Conservation (phyloP, 2,797 vertebrate species). For the Phoeniculus purpureus region DNA sequence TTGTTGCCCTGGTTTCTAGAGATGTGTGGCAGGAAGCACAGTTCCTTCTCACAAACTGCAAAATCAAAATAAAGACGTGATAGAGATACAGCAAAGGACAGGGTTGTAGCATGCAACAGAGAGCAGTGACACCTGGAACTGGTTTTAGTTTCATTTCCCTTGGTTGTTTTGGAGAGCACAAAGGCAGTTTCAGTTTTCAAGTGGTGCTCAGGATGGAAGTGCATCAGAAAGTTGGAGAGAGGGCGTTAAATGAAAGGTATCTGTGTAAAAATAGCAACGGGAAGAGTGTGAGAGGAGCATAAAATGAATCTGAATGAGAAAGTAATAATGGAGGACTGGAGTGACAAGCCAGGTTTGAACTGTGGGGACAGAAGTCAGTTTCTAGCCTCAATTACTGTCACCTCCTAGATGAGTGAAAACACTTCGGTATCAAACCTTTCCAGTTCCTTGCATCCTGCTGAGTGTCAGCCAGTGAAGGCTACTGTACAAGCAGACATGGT, state of each 20-base stretch:
- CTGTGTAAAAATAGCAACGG: neutral
- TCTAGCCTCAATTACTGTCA: neutral
- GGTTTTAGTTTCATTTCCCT: neutral
- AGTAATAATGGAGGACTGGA: neutral
- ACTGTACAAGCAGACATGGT: neutral
- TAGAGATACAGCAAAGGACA: neutral
- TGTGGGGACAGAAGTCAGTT: neutral
- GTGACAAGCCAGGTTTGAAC: neutral
- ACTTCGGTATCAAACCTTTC: neutral
- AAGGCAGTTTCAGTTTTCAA: neutral
- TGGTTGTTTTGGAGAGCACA: neutral
- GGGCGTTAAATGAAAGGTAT: neutral
- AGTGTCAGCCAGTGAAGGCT: neutral
- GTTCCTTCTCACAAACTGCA: neutral
- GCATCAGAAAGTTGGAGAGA: neutral
- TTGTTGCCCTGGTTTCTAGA: neutral
- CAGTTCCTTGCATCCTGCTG: neutral
- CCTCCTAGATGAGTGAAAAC: accelerated
- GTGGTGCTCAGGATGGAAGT: neutral
- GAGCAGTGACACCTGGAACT: neutral
- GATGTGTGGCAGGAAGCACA: neutral
- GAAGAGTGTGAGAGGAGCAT: neutral
- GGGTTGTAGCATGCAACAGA: neutral
- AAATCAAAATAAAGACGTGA: neutral
- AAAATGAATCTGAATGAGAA: neutral